Evolutionary conservation across 2,113 vertebrate genomes (phyloP), one percentile per base, ranked within the genome.

Genomic region (Emydocephalus ijimae): DNA sequence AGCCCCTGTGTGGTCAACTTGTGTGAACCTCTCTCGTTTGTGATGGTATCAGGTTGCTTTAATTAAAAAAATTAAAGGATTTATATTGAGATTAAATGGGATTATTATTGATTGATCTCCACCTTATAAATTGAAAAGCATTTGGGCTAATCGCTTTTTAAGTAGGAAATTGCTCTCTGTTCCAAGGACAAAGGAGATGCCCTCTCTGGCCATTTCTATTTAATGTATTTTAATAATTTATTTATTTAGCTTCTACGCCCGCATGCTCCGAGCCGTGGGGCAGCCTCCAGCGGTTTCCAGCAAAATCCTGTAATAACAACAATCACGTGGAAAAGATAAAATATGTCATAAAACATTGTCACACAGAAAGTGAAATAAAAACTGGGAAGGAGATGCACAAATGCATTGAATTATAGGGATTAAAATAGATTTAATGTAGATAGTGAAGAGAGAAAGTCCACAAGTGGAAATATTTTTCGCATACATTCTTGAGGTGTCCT

Each of bases 1-100:
- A 81, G 18, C 34, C 34, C 18, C 21, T 43, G 18, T 43, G 14
- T 43, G 18, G 7, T 21, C 18, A 4, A 9, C 18, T 21, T 43
- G 34, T 94, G 90, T 88, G 94, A 93, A 92, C 95, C 4, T 43
- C 74, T 18, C 10, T 92, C 95, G 94, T 92, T 94, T 0, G 92
- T 95, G 96, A 95, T 69, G 12, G 64, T 95, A 94, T 95, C 95
- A 96, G 93, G 92, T 89, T 94, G 94, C 96, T 97, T 97, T 97
- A 97, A 97, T 97, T 97, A 97, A 97, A 97, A 96, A 97, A 96
- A 96, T 94, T 96, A 97, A 96, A 96, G 96, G 96, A 96, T 96
- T 97, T 97, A 96, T 96, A 95, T 94, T 96, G 93, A 96, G 96
- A 97, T 97, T 97, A 97, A 96, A 96, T 96, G 95, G 97, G 95